These are phyloP conservation scores for Apteryx mantelli DNA, from an alignment of 2,113 vertebrate genomes.

Conservation along the genomic window DNA sequence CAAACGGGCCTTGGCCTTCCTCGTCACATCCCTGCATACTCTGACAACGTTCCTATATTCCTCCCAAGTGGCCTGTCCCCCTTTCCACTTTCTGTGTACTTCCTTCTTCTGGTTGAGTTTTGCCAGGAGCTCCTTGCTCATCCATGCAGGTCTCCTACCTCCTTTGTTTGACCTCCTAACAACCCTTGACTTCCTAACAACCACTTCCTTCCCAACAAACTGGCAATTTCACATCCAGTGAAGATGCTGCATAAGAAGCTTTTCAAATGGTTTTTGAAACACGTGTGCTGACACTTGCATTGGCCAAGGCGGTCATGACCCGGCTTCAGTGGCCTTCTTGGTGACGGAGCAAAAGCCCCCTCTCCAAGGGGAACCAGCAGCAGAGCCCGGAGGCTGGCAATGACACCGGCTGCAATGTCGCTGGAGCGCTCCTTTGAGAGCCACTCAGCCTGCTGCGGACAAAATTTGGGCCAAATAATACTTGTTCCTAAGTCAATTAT, in stretches of 20 bases:
- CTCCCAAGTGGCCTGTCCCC: too few species aligned
- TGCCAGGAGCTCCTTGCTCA: too few species aligned
- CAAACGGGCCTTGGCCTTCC: too few species aligned
- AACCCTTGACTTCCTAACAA: too few species aligned
- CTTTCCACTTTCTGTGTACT: too few species aligned
- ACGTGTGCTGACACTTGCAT: neutral
- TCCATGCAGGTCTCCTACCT: too few species aligned
- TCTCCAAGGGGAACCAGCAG: neutral
- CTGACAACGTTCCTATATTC: too few species aligned
- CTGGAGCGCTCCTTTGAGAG: neutral
- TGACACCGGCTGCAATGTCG: neutral
- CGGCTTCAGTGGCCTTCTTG: neutral
- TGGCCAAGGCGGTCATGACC: neutral
- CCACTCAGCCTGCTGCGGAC: neutral
- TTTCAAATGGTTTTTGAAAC: neutral
- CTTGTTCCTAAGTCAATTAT: constrained; percentile 72
- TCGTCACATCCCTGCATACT: too few species aligned
- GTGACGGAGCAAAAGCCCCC: neutral
- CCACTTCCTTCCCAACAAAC: neutral
- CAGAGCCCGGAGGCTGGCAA: neutral
- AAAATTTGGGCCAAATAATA: constrained; percentile 48
- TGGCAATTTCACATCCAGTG: too few species aligned
- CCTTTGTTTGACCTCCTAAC: too few species aligned
- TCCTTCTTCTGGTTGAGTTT: too few species aligned
- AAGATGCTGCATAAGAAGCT: neutral